A percentile compares a stretch with the other conserved stretches of the same genome.
Conservation (phyloP, 2,888 invertebrate genomes). For the Pyrochroa serraticornis region DNA sequence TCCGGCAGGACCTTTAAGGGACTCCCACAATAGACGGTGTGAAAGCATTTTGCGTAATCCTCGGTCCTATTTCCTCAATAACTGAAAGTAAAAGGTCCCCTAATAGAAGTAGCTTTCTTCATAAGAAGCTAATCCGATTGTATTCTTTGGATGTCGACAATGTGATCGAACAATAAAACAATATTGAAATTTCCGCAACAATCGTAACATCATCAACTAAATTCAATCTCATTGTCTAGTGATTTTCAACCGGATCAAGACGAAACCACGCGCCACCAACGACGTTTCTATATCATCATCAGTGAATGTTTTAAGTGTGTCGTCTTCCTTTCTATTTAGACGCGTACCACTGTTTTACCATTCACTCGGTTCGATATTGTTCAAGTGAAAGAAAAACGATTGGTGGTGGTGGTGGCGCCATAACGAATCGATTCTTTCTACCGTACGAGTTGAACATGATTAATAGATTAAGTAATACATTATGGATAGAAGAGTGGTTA, state of each 20-base stretch:
- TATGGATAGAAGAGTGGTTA: not conserved
- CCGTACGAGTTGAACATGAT: not conserved
- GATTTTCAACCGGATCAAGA: not conserved
- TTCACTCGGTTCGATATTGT: slow-evolving; percentile 3
- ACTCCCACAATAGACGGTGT: too few species aligned
- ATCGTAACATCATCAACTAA: too few species aligned
- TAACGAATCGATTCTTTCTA: not conserved
- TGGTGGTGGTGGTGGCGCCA: too few species aligned
- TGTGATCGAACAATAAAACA: too few species aligned
- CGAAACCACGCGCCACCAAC: not conserved
- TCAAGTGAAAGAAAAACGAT: not conserved
- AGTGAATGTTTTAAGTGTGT: slow-evolving; percentile 10
- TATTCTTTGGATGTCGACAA: too few species aligned
- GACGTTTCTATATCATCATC: slow-evolving; percentile 1
- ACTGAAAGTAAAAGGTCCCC: too few species aligned
- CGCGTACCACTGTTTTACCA: not conserved
- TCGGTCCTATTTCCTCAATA: too few species aligned
- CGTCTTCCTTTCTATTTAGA: slow-evolving; percentile 20
- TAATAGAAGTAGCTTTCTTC: too few species aligned
- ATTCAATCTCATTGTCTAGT: not conserved
- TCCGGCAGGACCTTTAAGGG: too few species aligned
- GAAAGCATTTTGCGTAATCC: too few species aligned
- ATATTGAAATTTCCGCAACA: too few species aligned
- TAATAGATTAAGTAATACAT: not conserved
- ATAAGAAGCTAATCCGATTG: too few species aligned